Conservation (phyloP, 2,113 vertebrate species). For the Pelodiscus sinensis region DNA sequence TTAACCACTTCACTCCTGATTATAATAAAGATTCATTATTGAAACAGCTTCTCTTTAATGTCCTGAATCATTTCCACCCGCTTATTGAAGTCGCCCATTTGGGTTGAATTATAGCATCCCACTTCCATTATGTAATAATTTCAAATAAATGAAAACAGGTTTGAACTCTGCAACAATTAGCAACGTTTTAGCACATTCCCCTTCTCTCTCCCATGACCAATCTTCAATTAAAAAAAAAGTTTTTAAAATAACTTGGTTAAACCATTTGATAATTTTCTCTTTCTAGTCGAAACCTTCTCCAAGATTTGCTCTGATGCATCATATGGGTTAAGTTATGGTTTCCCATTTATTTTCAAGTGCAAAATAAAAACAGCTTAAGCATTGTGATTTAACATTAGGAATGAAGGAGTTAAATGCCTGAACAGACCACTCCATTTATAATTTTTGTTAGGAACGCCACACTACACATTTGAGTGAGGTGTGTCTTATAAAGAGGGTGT, state of each 20-base stretch:
- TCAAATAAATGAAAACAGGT: constrained; percentile 81
- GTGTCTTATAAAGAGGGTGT: constrained; percentile 71
- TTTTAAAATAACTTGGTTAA: not conserved
- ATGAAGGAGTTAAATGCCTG: constrained; percentile 58
- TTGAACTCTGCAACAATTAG: constrained; percentile 79
- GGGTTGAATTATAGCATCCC: constrained; percentile 78
- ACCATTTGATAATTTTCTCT: constrained; percentile 3
- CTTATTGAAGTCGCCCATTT: constrained; percentile 79
- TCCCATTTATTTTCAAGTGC: constrained; percentile 52
- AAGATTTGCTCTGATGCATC: constrained; percentile 25
- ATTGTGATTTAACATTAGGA: constrained; percentile 42
- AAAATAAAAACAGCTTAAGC: constrained; percentile 61
- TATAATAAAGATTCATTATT: constrained; percentile 78
- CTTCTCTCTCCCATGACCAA: constrained; percentile 38
- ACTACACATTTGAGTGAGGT: constrained; percentile 54
- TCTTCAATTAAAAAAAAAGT: constrained; percentile 14
- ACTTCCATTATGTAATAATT: constrained; percentile 80
- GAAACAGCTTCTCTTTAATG: constrained; percentile 78
- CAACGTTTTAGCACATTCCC: constrained; percentile 69
- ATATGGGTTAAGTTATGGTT: constrained; percentile 51
- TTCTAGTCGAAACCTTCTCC: constrained; percentile 42
- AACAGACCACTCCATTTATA: constrained; percentile 65
- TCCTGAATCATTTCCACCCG: constrained; percentile 77
- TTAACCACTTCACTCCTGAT: constrained; percentile 84
- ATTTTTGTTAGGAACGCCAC: constrained; percentile 62